These are phyloP conservation scores for Sorex fumeus DNA, from an alignment of 2,113 vertebrate genomes.

Conservation along the genomic window DNA sequence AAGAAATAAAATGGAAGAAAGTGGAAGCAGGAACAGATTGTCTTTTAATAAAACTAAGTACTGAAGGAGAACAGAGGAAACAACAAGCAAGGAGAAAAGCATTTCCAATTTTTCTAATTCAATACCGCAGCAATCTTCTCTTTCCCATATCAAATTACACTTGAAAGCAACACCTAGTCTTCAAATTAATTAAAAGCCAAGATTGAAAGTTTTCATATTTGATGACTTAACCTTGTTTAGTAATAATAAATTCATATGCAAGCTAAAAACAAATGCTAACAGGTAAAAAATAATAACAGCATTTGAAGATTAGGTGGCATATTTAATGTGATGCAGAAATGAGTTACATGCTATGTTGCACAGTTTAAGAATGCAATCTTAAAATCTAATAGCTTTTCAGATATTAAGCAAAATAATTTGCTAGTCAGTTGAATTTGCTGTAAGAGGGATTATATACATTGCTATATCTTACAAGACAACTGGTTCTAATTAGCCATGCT, in stretches of 20 bases:
- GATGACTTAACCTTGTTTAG: slow-evolving; percentile 31
- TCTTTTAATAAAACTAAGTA: not conserved
- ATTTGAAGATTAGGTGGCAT: slow-evolving; percentile 64
- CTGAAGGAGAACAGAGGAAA: not conserved
- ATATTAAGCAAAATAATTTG: slow-evolving; percentile 72
- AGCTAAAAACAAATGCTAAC: slow-evolving; percentile 49
- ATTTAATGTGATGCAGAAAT: slow-evolving; percentile 23
- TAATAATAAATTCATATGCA: slow-evolving; percentile 33
- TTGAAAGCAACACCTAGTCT: slow-evolving; percentile 8
- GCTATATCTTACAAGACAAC: slow-evolving; percentile 59
- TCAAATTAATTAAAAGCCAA: slow-evolving; percentile 59
- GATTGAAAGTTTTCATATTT: not conserved
- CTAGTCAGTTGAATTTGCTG: slow-evolving; percentile 52
- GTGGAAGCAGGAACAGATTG: not conserved
- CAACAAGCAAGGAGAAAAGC: not conserved
- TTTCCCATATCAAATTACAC: slow-evolving; percentile 37
- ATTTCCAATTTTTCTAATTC: slow-evolving; percentile 56
- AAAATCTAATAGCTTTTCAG: slow-evolving; percentile 67
- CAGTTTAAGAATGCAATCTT: slow-evolving; percentile 64
- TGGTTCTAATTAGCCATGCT: slow-evolving; percentile 64
- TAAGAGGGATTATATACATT: slow-evolving; percentile 57
- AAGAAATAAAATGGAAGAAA: slow-evolving; percentile 45
- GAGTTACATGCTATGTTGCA: not conserved
- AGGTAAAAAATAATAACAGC: slow-evolving; percentile 25
- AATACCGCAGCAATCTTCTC: slow-evolving; percentile 21